Base-by-base conservation (phyloP, 2,888 invertebrate genomes). In the Podabrus alpinus region DNA sequence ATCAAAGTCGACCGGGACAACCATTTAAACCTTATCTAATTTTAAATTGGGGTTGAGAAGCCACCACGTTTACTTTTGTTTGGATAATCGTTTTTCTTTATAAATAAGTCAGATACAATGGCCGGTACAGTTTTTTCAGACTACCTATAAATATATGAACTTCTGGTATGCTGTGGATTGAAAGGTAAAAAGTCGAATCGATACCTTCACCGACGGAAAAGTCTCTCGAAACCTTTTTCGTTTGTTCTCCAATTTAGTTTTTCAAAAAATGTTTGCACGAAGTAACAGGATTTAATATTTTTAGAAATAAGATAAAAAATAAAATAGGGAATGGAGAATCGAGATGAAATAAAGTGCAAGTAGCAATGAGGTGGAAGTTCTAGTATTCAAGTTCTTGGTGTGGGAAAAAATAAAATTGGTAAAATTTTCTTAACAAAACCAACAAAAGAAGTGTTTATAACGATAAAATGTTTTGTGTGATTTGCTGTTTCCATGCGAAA, bases 21-120 rank as follows among this genome's bases (percentile, higher is more conserved):
- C 73, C 77, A 72, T 77, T 77, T 77, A 77, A 76, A 68, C 76
- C 78, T 80, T 80, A 80, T 79, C 80, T 79, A 79, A 79, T 79
- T 79, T 78, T 72, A 73, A 75, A 77, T 70, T 69, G 73, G 75
- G 76, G 69, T 61, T 73, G 72, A 66, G 66, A 16, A 60, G 66
- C 72, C 62, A 64, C 19, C 62, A 64, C 21, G 21, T 17, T 64
- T 21, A 64, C 21, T 64, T 64, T 64, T 64, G 62, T 64, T 64
- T 19, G 62, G 21, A 17, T 21, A 17, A 64, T 64, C 62, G 62
- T 19, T 64, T 64, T 64, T 21, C 21, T 64, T 64, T 64, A 64
- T 64, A 64, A 64, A 64, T 64, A 64, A 64, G 21, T n/a, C n/a
- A 45, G 45, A 45, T 45, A 45, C 45, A 45, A 45, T 9, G 45